Evolutionary conservation across 2,113 vertebrate species (phyloP).

Genomic region (Planiliza haematocheilus): DNA sequence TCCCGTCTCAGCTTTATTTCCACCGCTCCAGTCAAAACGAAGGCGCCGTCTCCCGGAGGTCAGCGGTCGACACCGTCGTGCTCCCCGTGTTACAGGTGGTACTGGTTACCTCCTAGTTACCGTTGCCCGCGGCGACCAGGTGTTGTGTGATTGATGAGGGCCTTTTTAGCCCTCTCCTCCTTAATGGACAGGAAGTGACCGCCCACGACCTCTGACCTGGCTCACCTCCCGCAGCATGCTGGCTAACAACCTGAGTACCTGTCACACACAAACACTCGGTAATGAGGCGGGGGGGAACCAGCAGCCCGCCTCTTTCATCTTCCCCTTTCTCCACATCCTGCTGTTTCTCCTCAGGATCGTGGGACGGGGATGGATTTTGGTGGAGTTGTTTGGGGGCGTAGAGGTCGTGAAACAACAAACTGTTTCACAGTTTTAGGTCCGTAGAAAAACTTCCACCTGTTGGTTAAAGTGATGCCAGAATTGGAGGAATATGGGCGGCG

Average conservation of each 20-base stretch:
- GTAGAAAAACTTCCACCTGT: no score
- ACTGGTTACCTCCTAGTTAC: constrained; percentile 56
- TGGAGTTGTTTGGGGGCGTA: no score
- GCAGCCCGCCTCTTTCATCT: constrained; percentile 61
- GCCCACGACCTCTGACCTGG: constrained; percentile 71
- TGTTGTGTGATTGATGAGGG: constrained; percentile 76
- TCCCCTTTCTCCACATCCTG: constrained; percentile 42
- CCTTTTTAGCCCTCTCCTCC: constrained; percentile 45
- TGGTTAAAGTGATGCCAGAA: no score
- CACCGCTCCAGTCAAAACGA: neutral
- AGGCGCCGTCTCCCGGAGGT: constrained; percentile 22
- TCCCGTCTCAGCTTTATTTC: neutral
- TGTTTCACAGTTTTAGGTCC: no score
- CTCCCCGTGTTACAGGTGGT: constrained; percentile 51
- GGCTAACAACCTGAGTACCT: constrained; percentile 60
- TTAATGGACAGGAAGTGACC: constrained; percentile 80
- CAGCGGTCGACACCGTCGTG: constrained; percentile 12
- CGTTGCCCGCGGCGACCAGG: constrained; percentile 48
- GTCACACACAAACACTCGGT: constrained; percentile 40
- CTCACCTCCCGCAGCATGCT: constrained; percentile 64
- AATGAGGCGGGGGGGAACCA: constrained; percentile 49
- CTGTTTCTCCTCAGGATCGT: constrained; percentile 50
- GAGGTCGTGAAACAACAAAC: no score
- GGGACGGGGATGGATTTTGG: constrained; percentile 33
- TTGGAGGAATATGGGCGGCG: no score